Evolutionary conservation across 2,888 invertebrate species (phyloP).

Genomic region (Cosmopolites sordidus): DNA sequence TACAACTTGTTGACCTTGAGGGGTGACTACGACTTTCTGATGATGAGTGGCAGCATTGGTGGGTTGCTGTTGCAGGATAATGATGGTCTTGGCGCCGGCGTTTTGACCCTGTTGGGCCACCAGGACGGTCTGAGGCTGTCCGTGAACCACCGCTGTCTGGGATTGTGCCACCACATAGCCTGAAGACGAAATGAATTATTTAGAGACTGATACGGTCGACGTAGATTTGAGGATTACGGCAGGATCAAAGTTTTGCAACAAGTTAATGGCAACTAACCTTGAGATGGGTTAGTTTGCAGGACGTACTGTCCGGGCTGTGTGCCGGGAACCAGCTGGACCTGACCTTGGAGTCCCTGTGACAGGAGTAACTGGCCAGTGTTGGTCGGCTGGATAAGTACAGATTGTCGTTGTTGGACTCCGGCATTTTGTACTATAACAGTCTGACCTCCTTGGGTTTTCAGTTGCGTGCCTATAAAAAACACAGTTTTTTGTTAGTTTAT

Average conservation of each 20-base stretch:
- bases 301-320: conserved; percentile 52
- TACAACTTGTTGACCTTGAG: conserved; percentile 62
- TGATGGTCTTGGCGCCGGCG: conserved; percentile 64
- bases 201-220: too few relatives aligned
- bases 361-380: conserved; percentile 43
- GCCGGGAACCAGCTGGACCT: conserved; percentile 50
- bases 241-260: too few relatives aligned
- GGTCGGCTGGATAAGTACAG: conserved; percentile 43
- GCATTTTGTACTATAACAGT: conserved; percentile 47
- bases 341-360: conserved; percentile 44
- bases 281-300: conserved; percentile 52
- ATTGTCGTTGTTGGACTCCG: conserved; percentile 39
- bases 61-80: conserved; percentile 61
- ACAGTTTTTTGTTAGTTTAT: too few relatives aligned
- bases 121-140: conserved; percentile 60
- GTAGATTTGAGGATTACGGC: too few relatives aligned
- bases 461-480: conserved; percentile 35
- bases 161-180: conserved; percentile 63
- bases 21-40: conserved; percentile 57
- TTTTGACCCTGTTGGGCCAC: conserved; percentile 65
- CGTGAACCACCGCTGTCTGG: conserved; percentile 57
- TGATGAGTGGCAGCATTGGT: conserved; percentile 49
- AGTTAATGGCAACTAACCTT: conserved; percentile 40
- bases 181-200: background rate
- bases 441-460: conserved; percentile 45